Base-by-base conservation (phyloP, 2,113 vertebrate genomes). In the Aegithalos caudatus region DNA sequence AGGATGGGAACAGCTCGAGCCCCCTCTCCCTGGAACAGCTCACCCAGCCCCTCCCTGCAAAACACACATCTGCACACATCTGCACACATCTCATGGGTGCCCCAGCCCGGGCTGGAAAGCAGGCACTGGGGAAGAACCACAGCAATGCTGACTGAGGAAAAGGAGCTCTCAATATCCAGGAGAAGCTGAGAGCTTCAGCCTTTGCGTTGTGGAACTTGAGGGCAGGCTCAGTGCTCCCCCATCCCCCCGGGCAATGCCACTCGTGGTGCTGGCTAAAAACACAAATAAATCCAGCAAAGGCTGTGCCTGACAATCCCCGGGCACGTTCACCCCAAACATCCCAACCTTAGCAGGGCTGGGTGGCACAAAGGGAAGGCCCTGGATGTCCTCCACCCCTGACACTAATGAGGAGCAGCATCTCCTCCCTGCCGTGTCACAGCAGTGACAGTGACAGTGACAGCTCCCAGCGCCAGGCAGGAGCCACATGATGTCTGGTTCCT, bases 401-500 rank as follows among this genome's bases (percentile, higher is more conserved):
- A 47, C 67, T 95, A 92, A 97, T 54, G 88, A 83, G 92, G 57
- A 57, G 84, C 94, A 91, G 81, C 93, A 81, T 81, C 91, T 86
- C 87, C 10, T 71, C 93, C 53, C 86, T 1, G 65, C 73, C 87
- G 93, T 79, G 44, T 45, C 19, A 45, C 44, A 45, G 44, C 14
- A 9, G 86, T 9, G 50, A 81, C 88, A 64, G 91, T 2, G 84
- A 93, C 94, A 92, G 94, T 5, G 56, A 58, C 56, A 58, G 33
- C 90, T 86, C 74, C 76, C 94, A 95, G 86, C 7, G 14, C 8
- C 18, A 21, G 83, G 91, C 44, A 12, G 44, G 35, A 54, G 83
- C 95, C 96, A 96, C 73, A 82, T 94, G 95, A 95, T 61, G 97
- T 96, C 95, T 97, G 94, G 66, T 16, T 94, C 45, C 92, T 38